These are phyloP conservation scores for Lerema accius DNA, from an alignment of 1,140 invertebrate species.

Conservation along the genomic window DNA sequence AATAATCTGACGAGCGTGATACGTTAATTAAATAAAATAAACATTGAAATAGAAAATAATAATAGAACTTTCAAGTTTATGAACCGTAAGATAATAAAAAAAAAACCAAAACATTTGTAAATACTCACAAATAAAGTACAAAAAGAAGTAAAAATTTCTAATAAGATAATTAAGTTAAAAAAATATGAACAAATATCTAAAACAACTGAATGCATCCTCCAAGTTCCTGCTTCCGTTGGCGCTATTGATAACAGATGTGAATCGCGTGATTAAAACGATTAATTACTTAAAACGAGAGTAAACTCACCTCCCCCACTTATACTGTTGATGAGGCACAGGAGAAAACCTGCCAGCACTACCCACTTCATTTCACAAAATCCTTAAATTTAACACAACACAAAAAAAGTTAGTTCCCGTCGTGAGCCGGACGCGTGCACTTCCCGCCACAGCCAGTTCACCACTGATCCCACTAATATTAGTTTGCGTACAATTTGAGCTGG, in stretches of 20 bases:
- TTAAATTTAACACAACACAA: conserved; percentile 57
- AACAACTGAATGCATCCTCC: conserved; percentile 19
- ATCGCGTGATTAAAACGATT: conserved; percentile 19
- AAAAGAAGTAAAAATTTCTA: not conserved
- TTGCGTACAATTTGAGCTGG: conserved; percentile 47
- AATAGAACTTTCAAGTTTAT: too few species aligned
- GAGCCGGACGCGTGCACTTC: conserved; percentile 41
- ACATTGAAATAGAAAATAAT: too few species aligned
- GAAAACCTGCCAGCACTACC: conserved; percentile 48
- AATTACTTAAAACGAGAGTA: conserved; percentile 8
- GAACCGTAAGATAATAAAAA: too few species aligned
- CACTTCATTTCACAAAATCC: conserved; percentile 66
- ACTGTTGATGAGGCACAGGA: conserved; percentile 43
- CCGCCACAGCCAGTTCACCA: conserved; percentile 45
- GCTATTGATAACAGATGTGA: conserved; percentile 29
- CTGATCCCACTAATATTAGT: conserved; percentile 55
- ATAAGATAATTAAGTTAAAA: not conserved
- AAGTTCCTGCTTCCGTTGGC: conserved; percentile 33
- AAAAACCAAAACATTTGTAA: not conserved
- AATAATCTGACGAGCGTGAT: too few species aligned
- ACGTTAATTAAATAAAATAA: too few species aligned
- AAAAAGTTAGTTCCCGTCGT: conserved; percentile 29
- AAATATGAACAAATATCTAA: conserved; percentile 4
- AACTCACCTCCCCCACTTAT: conserved; percentile 39
- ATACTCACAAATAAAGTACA: not conserved